Conservation (phyloP, 2,797 vertebrate genomes). For the Loriculus beryllinus region DNA sequence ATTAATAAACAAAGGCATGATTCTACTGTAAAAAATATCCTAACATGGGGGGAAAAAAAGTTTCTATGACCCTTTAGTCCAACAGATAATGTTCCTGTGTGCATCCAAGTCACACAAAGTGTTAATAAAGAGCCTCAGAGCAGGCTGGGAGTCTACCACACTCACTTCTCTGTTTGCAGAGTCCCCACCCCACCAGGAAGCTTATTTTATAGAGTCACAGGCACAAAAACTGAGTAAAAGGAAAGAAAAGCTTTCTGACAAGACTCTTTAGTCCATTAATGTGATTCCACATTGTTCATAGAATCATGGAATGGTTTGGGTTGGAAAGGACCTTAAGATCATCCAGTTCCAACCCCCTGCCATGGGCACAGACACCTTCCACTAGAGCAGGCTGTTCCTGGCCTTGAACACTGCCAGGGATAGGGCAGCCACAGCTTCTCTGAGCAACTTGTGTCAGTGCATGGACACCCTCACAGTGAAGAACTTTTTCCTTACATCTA, state of each 20-base stretch:
- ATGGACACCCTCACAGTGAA: background rate
- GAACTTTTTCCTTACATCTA: background rate
- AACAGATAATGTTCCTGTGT: background rate
- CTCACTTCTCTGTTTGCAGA: background rate
- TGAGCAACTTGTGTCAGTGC: background rate
- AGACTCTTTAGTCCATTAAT: background rate
- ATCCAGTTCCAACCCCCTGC: background rate
- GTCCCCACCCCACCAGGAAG: background rate
- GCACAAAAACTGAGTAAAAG: background rate
- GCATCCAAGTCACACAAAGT: background rate
- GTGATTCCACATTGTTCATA: background rate
- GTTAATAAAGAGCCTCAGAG: background rate
- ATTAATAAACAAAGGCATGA: conserved; percentile 22
- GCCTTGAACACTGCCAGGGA: background rate
- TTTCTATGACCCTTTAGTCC: background rate
- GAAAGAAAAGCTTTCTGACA: conserved; percentile 24
- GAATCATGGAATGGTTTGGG: background rate
- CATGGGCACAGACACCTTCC: background rate
- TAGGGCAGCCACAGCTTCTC: background rate
- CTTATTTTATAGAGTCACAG: background rate
- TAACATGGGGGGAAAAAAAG: background rate
- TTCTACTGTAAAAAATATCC: background rate
- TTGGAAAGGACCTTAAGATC: background rate
- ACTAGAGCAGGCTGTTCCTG: background rate
- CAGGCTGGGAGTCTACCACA: background rate